Evolutionary conservation across 2,797 vertebrate species (phyloP).

Genomic region (Hydrocynus forskahlii): DNA sequence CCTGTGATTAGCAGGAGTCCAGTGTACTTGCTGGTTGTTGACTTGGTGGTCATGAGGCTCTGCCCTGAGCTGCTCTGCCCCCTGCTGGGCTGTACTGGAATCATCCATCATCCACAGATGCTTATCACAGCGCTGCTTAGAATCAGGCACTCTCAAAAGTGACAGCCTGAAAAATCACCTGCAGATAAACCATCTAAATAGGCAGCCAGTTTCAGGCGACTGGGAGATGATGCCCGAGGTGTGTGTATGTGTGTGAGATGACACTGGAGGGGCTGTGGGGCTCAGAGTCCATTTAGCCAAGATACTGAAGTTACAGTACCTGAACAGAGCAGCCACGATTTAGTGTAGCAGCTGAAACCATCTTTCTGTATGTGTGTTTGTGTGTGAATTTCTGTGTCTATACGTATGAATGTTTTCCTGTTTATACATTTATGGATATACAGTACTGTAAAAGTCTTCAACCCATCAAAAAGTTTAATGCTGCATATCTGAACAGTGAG

Average conservation of each 20-base stretch:
- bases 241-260: not conserved
- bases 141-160: not conserved
- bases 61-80: not conserved
- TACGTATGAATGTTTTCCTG: no score
- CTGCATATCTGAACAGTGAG: no score
- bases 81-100: not conserved
- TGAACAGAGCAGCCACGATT: not conserved
- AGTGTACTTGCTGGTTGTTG: not conserved
- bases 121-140: not conserved
- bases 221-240: not conserved
- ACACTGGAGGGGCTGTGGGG: not conserved
- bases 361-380: not conserved
- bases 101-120: not conserved
- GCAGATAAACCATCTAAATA: conserved; percentile 20
- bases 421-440: no score
- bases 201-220: not conserved
- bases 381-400: not conserved
- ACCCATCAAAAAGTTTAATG: no score
- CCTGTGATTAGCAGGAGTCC: not conserved
- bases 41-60: not conserved
- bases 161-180: conserved; percentile 20
- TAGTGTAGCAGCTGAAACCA: not conserved
- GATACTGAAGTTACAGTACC: not conserved
- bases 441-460: no score
- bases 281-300: conserved; percentile 1